These are phyloP conservation scores for Ondatra zibethicus DNA, from an alignment of 2,113 vertebrate genomes.

Conservation along the genomic window DNA sequence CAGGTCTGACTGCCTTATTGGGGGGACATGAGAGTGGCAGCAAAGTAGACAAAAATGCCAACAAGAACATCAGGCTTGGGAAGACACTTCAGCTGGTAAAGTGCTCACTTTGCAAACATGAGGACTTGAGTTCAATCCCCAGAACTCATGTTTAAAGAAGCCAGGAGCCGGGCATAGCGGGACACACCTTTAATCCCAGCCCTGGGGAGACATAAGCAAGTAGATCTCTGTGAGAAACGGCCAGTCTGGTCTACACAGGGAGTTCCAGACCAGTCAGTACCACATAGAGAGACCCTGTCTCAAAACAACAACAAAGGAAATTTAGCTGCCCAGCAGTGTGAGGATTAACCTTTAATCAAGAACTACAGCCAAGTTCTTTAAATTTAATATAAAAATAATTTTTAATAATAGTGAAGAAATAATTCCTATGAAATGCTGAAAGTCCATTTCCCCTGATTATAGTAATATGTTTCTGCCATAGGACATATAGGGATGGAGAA, in stretches of 20 bases:
- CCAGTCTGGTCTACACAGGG: too few relatives aligned
- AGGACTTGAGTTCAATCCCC: background rate
- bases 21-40: background rate
- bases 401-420: conserved; percentile 17
- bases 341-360: conserved; percentile 36
- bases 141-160: background rate
- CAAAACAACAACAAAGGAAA: background rate
- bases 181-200: background rate
- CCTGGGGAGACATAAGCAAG: background rate
- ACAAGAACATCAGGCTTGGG: background rate
- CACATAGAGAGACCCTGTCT: background rate
- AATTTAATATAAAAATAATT: conserved; percentile 43
- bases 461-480: conserved; percentile 17
- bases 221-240: background rate
- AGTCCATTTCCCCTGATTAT: conserved; percentile 23
- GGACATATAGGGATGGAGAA: background rate
- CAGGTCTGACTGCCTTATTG: background rate
- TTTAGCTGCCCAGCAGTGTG: background rate
- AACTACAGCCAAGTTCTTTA: conserved; percentile 3
- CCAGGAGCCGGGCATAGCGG: too few relatives aligned
- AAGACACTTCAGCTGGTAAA: background rate
- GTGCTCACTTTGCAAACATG: background rate
- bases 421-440: conserved; percentile 31
- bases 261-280: background rate
- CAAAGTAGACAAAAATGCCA: background rate